phyloP scores from a whole-genome alignment of 1,140 invertebrate genomes.

The Physella acuta region DNA sequence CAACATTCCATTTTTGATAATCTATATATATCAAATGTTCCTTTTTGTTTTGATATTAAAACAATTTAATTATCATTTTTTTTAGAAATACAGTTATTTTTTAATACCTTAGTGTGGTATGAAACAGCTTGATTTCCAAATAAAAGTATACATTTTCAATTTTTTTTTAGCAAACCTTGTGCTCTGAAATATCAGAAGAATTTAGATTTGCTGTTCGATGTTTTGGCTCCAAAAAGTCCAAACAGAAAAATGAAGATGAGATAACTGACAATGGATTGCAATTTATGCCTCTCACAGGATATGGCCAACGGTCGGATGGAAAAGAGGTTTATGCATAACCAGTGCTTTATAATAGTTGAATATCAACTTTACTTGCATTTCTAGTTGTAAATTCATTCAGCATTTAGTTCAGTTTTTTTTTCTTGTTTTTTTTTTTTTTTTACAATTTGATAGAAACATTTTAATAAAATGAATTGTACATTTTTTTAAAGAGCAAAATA shows the following conservation, averaged over 20 bases:
- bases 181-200: slow-evolving; percentile 93
- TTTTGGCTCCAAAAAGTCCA: slow-evolving; percentile 65
- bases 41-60: no score
- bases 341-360: no score
- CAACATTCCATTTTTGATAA: no score
- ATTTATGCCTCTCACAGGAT: slow-evolving; percentile 44
- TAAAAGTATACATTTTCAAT: no score
- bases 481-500: no score
- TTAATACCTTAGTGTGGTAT: no score
- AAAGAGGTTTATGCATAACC: slow-evolving; percentile 44
- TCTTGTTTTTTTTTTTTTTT: background rate
- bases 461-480: background rate
- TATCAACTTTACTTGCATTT: no score
- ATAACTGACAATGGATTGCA: slow-evolving; percentile 53
- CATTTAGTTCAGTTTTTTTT: background rate
- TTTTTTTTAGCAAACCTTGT: slow-evolving; percentile 78
- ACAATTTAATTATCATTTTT: no score
- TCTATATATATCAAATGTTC: no score
- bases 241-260: slow-evolving; percentile 41
- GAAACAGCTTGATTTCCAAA: no score
- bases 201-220: slow-evolving; percentile 88
- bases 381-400: no score
- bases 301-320: slow-evolving; percentile 32
- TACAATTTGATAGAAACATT: background rate
- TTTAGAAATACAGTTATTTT: no score